Percentiles rank a stretch among this genome's conserved stretches.
These are phyloP conservation scores for Rhinoderma darwinii DNA, from an alignment of 2,113 vertebrate species.

Conservation along the genomic window DNA sequence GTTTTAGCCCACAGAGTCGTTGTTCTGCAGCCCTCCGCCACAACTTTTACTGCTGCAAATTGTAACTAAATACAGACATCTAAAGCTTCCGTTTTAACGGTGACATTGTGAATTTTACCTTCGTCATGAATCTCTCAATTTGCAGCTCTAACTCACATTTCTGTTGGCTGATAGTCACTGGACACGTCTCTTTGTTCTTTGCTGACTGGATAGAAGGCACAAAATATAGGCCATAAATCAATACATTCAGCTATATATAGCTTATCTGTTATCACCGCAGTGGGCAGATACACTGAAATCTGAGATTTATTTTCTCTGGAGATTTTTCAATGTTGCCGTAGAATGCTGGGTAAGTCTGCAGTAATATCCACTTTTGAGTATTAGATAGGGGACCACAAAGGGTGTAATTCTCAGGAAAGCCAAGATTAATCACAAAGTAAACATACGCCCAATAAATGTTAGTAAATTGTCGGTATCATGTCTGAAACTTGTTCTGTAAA, in stretches of 20 bases:
- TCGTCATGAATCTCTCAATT: constrained; percentile 40
- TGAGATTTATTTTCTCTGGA: not conserved
- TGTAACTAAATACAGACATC: not conserved
- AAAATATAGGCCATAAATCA: constrained; percentile 54
- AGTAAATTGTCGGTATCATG: no score
- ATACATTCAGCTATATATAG: constrained; percentile 54
- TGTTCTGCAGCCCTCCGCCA: not conserved
- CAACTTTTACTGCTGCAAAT: not conserved
- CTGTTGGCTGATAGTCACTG: constrained; percentile 32
- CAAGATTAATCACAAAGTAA: not conserved
- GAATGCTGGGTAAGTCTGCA: not conserved
- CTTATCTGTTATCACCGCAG: constrained; percentile 22
- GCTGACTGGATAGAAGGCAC: constrained; percentile 44
- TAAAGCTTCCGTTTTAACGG: not conserved
- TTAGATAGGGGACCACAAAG: not conserved
- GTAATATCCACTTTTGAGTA: not conserved
- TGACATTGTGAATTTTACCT: constrained; percentile 41
- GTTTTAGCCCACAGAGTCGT: not conserved
- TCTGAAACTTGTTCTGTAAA: not conserved
- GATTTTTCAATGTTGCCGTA: not conserved
- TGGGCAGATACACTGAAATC: not conserved
- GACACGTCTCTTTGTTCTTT: constrained; percentile 25
- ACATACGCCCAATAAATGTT: not conserved
- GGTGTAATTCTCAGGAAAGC: not conserved
- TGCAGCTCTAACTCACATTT: constrained; percentile 9